Percentiles rank a stretch among this genome's conserved stretches.
Evolutionary conservation across 2,797 vertebrate genomes (phyloP).

Genomic region (Peromyscus melanophrys): DNA sequence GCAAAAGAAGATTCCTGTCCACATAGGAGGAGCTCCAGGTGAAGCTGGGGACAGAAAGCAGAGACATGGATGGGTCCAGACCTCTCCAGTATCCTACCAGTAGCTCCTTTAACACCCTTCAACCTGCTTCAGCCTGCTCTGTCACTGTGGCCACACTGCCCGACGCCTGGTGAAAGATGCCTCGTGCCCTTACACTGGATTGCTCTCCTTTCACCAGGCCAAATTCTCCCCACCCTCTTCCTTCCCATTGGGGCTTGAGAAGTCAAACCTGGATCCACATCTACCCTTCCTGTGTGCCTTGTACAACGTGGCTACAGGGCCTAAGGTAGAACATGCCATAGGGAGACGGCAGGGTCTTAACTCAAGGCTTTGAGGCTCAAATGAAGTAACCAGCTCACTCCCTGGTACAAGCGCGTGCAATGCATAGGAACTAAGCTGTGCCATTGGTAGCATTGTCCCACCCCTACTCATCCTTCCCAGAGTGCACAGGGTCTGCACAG

Average conservation of each 20-base stretch:
- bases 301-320: not conserved
- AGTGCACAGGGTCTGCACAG: not conserved
- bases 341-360: not conserved
- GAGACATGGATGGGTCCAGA: not conserved
- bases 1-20: slow-evolving; percentile 95
- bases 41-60: slow-evolving; percentile 90
- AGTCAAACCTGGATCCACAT: not conserved
- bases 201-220: not conserved
- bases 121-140: rapidly evolving
- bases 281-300: not conserved
- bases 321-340: not conserved
- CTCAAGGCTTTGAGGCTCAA: not conserved
- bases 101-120: rapidly evolving
- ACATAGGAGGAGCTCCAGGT: slow-evolving; percentile 95
- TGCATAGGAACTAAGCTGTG: not conserved
- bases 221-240: no score
- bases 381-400: not conserved
- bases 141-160: not conserved
- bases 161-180: not conserved
- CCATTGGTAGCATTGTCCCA: not conserved
- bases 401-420: not conserved
- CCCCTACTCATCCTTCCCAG: not conserved
- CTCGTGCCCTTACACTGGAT: rapidly evolving
- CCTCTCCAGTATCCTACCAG: not conserved
- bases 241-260: not conserved